A percentile compares a stretch with the other conserved stretches of the same genome.
phyloP scores from a whole-genome alignment of 2,113 vertebrate genomes.

The Serilophus lunatus region DNA sequence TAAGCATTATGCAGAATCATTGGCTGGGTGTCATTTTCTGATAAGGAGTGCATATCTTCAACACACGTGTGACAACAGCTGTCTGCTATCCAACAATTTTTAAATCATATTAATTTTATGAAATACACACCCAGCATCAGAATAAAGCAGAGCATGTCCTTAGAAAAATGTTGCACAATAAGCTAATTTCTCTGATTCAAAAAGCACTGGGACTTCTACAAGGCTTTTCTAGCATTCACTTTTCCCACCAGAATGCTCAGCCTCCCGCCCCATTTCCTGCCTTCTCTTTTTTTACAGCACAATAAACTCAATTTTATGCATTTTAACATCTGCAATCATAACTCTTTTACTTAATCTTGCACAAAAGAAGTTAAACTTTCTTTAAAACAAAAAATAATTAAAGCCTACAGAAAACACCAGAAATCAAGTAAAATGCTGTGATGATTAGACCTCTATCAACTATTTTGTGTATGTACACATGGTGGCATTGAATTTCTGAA shows the following conservation, averaged over 20 bases:
- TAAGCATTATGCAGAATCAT: background rate
- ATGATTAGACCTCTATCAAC: background rate
- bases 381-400: background rate
- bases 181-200: background rate
- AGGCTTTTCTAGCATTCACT: background rate
- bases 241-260: background rate
- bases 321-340: background rate
- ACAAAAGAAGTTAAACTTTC: background rate
- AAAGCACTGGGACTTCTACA: background rate
- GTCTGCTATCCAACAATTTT: background rate
- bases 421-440: slow-evolving; percentile 2
- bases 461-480: background rate
- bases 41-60: background rate
- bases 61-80: background rate
- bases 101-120: background rate
- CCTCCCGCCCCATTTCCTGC: background rate
- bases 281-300: background rate
- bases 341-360: background rate
- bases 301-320: background rate
- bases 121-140: background rate
- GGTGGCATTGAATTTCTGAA: background rate
- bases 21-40: background rate
- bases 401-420: background rate
- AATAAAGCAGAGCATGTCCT: background rate
- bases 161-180: background rate